These are phyloP conservation scores for Drosophila nr. fundita DNA, from an alignment of 2,888 invertebrate genomes.

Conservation along the genomic window DNA sequence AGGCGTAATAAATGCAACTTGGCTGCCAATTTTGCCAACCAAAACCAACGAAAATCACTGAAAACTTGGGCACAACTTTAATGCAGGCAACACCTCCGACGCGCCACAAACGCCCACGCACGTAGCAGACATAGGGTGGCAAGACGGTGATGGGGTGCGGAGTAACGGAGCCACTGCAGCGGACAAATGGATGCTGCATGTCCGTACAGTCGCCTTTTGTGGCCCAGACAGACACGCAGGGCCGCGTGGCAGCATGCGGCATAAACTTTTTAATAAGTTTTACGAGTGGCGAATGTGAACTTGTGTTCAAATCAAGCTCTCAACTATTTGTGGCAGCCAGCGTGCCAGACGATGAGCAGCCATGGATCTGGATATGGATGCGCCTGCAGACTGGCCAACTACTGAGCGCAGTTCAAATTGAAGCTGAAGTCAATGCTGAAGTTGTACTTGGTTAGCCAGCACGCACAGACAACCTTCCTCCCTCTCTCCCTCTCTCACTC, in stretches of 20 bases:
- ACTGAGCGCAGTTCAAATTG: conserved; percentile 9
- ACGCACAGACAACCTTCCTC: conserved; percentile 37
- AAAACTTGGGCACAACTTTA: conserved; percentile 52
- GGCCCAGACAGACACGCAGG: conserved; percentile 41
- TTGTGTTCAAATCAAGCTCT: conserved; percentile 56
- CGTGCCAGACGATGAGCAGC: conserved; percentile 18
- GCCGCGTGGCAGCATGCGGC: conserved; percentile 61
- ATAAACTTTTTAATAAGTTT: conserved; percentile 81
- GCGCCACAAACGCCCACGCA: conserved; percentile 53
- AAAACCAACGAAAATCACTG: conserved; percentile 60
- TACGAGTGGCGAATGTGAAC: conserved; percentile 78
- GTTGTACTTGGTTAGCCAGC: conserved; percentile 37
- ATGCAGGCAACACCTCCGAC: conserved; percentile 42
- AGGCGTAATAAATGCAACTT: conserved; percentile 58
- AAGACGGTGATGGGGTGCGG: background rate
- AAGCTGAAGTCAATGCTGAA: conserved; percentile 14
- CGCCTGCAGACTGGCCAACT: conserved; percentile 23
- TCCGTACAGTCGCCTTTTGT: conserved; percentile 26
- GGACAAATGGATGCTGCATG: conserved; percentile 41
- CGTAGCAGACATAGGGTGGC: conserved; percentile 34
- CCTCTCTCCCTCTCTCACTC: background rate
- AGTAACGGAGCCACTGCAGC: background rate
- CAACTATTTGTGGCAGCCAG: conserved; percentile 54
- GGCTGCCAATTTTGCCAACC: conserved; percentile 56
- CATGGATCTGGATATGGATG: conserved; percentile 18